phyloP scores from a whole-genome alignment of 2,888 invertebrate genomes.

The Xestia sexstrigata region DNA sequence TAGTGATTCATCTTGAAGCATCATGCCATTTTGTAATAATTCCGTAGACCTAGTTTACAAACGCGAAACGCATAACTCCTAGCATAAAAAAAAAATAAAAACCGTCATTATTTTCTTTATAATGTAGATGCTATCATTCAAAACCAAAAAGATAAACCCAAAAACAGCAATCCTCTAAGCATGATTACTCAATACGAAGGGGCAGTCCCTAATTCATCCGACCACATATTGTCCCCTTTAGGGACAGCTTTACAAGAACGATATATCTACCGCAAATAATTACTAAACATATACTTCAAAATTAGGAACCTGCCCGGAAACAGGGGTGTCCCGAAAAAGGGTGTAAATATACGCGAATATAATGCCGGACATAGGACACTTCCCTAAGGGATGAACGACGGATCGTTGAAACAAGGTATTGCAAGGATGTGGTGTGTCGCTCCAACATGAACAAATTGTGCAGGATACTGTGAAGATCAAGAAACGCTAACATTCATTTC shows the following conservation, averaged over 20 bases:
- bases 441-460: not conserved
- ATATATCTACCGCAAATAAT: slow-evolving; percentile 51
- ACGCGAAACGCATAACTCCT: not conserved
- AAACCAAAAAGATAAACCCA: not conserved
- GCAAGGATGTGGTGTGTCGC: not conserved
- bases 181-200: slow-evolving; percentile 11
- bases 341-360: slow-evolving; percentile 51
- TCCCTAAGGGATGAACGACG: slow-evolving; percentile 29
- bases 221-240: slow-evolving; percentile 24
- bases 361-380: slow-evolving; percentile 34
- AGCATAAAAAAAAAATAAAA: no score
- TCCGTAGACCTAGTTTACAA: not conserved
- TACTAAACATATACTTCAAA: slow-evolving; percentile 29
- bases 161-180: slow-evolving; percentile 1
- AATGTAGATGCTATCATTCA: slow-evolving; percentile 1
- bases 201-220: slow-evolving; percentile 27
- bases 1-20: not conserved
- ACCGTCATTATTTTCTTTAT: not conserved
- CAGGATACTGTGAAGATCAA: not conserved
- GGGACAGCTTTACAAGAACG: slow-evolving; percentile 47
- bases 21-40: not conserved
- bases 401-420: not conserved
- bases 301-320: slow-evolving; percentile 27
- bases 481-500: not conserved
- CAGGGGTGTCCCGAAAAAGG: slow-evolving; percentile 35